A percentile compares a stretch with the other conserved stretches of the same genome.
Evolutionary conservation across 2,797 vertebrate species (phyloP).

Genomic region (Pseudomugil tenellus): DNA sequence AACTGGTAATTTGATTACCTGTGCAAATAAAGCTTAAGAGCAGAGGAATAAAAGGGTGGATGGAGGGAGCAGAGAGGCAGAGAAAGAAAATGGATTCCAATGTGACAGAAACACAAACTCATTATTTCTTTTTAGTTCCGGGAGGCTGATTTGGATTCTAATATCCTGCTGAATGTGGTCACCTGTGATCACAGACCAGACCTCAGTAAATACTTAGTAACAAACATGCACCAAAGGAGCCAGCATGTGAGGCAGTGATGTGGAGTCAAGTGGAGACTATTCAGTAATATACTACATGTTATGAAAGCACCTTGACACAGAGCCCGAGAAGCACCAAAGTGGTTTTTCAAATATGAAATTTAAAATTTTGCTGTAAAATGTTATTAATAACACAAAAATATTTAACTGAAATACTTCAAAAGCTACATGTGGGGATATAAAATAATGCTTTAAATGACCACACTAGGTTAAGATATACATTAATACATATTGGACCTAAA

Average conservation of each 20-base stretch:
- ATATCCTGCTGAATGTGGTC: slow-evolving; percentile 37
- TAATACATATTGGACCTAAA: too few species aligned
- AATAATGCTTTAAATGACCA: neutral
- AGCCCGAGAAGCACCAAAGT: slow-evolving; percentile 14
- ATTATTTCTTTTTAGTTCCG: neutral
- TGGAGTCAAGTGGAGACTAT: slow-evolving; percentile 9
- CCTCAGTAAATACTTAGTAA: slow-evolving; percentile 13
- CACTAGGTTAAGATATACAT: neutral
- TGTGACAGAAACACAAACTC: slow-evolving; percentile 11
- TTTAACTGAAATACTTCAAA: slow-evolving; percentile 26
- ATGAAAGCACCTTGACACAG: slow-evolving; percentile 2
- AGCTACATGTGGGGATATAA: neutral
- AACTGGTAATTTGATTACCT: slow-evolving; percentile 37
- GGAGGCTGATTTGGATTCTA: slow-evolving; percentile 18
- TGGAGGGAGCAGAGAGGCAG: neutral
- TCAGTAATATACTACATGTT: slow-evolving; percentile 10
- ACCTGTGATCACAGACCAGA: slow-evolving; percentile 20
- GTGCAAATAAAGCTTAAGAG: slow-evolving; percentile 31
- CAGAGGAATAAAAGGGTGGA: slow-evolving; percentile 13
- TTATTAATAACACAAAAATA: slow-evolving; percentile 8
- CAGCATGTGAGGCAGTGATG: slow-evolving; percentile 32
- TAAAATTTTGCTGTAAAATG: slow-evolving; percentile 14
- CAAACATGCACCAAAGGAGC: slow-evolving; percentile 28
- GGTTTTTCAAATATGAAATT: slow-evolving; percentile 16
- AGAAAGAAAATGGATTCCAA: slow-evolving; percentile 35